Conservation (phyloP, 2,888 invertebrate genomes). For the Thecocarcelia acutangulata region DNA sequence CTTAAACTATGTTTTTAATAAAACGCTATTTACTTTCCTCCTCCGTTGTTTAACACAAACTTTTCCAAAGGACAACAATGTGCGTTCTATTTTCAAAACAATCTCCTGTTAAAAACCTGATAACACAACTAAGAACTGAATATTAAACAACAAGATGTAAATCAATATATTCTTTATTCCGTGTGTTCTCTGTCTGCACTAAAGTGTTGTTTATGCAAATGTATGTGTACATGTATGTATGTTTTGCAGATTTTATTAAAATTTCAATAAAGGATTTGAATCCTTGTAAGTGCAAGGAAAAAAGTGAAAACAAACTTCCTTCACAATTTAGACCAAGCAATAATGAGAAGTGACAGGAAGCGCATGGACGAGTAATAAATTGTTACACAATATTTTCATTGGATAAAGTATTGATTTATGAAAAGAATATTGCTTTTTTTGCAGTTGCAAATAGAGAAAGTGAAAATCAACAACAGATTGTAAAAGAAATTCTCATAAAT, state of each 20-base stretch:
- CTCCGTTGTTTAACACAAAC: not conserved
- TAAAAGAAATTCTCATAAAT: too few relatives aligned
- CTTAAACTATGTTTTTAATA: not conserved
- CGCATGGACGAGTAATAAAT: slow-evolving; percentile 26
- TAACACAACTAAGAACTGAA: not conserved
- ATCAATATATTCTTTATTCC: slow-evolving; percentile 43
- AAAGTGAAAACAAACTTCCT: slow-evolving; percentile 51
- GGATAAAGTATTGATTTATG: not conserved
- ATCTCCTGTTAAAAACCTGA: slow-evolving; percentile 30
- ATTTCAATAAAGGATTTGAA: slow-evolving; percentile 51
- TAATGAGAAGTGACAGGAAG: slow-evolving; percentile 20
- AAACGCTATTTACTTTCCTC: slow-evolving; percentile 16
- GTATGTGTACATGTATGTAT: not conserved
- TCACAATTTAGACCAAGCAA: slow-evolving; percentile 25
- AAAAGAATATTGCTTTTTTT: not conserved
- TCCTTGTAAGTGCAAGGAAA: slow-evolving; percentile 65
- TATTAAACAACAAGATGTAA: slow-evolving; percentile 35
- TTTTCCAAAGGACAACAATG: slow-evolving; percentile 23
- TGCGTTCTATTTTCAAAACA: slow-evolving; percentile 29
- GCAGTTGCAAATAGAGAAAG: too few relatives aligned
- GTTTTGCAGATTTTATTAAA: not conserved
- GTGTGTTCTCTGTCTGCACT: slow-evolving; percentile 6
- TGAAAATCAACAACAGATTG: not conserved
- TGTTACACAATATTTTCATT: slow-evolving; percentile 15
- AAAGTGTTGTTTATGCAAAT: not conserved